Evolutionary conservation across 2,113 vertebrate genomes (phyloP).

Genomic region (Clinocottus analis): DNA sequence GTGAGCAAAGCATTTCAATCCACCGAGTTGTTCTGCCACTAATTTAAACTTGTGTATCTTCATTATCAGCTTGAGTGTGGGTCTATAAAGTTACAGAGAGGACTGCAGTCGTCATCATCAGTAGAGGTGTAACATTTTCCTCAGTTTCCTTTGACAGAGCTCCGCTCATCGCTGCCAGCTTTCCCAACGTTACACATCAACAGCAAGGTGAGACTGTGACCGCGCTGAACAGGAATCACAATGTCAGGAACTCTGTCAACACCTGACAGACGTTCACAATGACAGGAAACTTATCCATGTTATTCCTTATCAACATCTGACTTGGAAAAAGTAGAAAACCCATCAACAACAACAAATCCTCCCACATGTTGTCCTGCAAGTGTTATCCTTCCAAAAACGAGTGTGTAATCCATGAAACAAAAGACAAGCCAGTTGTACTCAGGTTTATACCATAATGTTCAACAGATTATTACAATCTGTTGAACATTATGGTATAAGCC

Average conservation of each 20-base stretch:
- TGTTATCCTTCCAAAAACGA: too few relatives aligned
- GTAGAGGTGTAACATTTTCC: conserved; percentile 27
- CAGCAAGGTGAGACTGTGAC: conserved; percentile 55
- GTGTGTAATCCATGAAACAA: not conserved
- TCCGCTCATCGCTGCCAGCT: conserved; percentile 59
- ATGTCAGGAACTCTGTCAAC: conserved; percentile 34
- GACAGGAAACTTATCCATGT: not conserved
- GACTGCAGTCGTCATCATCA: conserved; percentile 11
- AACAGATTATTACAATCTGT: conserved; percentile 13
- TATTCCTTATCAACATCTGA: not conserved
- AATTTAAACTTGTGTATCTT: conserved; percentile 4
- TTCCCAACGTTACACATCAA: conserved; percentile 67
- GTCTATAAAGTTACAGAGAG: conserved; percentile 10
- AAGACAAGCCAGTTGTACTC: not conserved
- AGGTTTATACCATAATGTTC: conserved; percentile 31
- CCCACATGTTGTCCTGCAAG: not conserved
- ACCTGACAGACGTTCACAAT: conserved; percentile 9
- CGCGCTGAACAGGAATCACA: conserved; percentile 35
- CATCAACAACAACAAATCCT: too few relatives aligned
- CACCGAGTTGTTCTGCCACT: not conserved
- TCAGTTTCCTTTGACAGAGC: conserved; percentile 47
- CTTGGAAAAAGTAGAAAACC: not conserved
- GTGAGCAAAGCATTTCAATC: not conserved
- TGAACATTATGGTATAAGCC: too few relatives aligned
- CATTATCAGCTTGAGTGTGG: not conserved